Evolutionary conservation across 2,888 invertebrate species (phyloP).

Genomic region (Iselma pallidipennis): DNA sequence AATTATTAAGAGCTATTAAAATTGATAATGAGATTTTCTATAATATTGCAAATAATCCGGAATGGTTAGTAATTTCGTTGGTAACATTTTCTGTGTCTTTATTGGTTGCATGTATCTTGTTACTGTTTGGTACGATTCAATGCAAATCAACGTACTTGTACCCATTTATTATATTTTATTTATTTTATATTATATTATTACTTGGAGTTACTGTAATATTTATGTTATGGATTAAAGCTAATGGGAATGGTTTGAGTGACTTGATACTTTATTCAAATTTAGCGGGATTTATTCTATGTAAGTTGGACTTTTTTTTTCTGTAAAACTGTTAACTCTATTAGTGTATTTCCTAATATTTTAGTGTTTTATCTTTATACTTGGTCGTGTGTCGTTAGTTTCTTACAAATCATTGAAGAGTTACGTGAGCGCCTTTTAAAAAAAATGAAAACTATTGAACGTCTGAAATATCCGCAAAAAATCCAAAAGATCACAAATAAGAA

Average conservation of each 20-base stretch:
- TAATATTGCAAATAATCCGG: constrained; percentile 5
- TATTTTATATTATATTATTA: constrained; percentile 20
- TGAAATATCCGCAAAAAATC: not conserved
- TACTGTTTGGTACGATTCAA: constrained; percentile 21
- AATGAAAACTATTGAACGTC: not conserved
- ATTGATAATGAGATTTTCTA: not conserved
- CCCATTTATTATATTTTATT: constrained; percentile 21
- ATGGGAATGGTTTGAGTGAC: constrained; percentile 23
- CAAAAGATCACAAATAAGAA: constrained; percentile 1
- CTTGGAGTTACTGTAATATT: constrained; percentile 9
- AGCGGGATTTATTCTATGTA: constrained; percentile 24
- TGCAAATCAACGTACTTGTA: constrained; percentile 15
- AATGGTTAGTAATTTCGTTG: not conserved
- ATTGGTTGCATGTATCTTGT: constrained; percentile 11
- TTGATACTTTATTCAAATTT: constrained; percentile 24
- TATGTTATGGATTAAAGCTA: constrained; percentile 17
- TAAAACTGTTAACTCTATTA: no score
- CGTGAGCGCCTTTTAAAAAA: constrained; percentile 5
- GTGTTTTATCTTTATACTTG: constrained; percentile 24
- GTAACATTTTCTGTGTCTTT: constrained; percentile 18
- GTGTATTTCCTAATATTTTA: constrained; percentile 1
- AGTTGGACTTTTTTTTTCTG: no score
- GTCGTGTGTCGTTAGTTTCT: constrained; percentile 17
- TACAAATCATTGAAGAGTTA: constrained; percentile 15
- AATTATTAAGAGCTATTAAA: not conserved